These are phyloP conservation scores for Limnephilus rhombicus DNA, from an alignment of 2,888 invertebrate genomes.

Conservation along the genomic window DNA sequence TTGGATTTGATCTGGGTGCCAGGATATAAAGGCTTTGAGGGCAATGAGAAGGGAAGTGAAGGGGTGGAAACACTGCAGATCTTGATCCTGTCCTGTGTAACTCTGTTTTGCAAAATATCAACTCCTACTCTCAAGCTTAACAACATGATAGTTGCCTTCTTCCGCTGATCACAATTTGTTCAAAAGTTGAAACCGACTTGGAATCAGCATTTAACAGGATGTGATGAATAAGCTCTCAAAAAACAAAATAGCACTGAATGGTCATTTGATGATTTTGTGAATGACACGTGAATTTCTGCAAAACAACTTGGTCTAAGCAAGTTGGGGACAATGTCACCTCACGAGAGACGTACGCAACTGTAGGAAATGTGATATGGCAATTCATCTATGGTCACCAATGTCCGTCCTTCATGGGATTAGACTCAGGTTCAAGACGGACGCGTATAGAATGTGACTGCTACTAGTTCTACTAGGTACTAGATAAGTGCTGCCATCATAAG, in stretches of 20 bases:
- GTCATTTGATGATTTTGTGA: too few species aligned
- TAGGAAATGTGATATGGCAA: background rate
- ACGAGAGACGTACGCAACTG: background rate
- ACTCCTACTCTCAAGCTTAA: too few species aligned
- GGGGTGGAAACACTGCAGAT: background rate
- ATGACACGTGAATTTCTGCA: too few species aligned
- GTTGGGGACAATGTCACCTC: background rate
- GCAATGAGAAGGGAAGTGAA: background rate
- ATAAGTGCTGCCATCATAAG: background rate
- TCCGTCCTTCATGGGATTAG: too few species aligned
- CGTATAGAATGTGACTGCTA: constrained; percentile 4
- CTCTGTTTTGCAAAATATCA: too few species aligned
- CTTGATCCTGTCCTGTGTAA: too few species aligned
- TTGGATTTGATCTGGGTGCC: background rate
- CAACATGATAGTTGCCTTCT: too few species aligned
- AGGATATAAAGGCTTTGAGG: background rate
- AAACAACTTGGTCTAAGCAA: too few species aligned
- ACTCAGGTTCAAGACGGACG: background rate
- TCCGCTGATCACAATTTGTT: too few species aligned
- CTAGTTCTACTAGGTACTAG: background rate
- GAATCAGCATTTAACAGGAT: too few species aligned
- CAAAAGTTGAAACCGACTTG: too few species aligned
- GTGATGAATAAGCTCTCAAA: background rate
- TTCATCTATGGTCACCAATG: too few species aligned
- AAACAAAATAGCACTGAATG: background rate